Base-by-base conservation (phyloP, 2,797 vertebrate genomes). In the Triplophysa yarkandensis region DNA sequence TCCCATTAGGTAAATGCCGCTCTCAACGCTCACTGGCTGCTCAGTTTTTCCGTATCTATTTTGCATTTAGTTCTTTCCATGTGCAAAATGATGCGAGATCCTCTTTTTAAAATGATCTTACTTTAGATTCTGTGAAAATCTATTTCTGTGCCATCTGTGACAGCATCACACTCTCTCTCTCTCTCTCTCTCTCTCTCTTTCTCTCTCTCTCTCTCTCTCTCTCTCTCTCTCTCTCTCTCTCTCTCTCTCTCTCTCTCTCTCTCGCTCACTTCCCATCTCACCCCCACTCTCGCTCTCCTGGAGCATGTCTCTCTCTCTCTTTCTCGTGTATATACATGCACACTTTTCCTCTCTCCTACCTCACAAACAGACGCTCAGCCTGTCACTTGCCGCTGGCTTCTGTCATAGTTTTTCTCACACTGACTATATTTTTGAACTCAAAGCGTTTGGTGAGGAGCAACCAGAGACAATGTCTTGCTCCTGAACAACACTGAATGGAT, bases 401-500 rank as follows among this genome's bases (percentile, higher is more conserved):
- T 66, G 61, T 50, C 55, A 63, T 44, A 61, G 43, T 58, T 67
- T 52, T 21, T 74, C 57, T 60, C 16, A 41, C n/a, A 48, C n/a
- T 65, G 43, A 13, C 36, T 43, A 5, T 43, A 65, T 68, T 72
- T 43, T 30, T 44, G 60, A 32, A 44, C 75, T 66, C 71, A 76
- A 77, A 68, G 71, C 61, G 76, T 86, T 80, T 87, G 1, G 54
- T 13, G 44, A 68, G 41, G 41, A 65, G 21, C 13, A 28, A 57
- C 84, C 66, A 43, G 50, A 85, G 87, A 91, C 89, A 90, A 91
- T 86, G 90, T 81, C 68, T 75, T 70, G 76, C 52, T 85, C 74
- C 89, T 89, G 89, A 89, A 87, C 85, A 78, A 87, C 88, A 88
- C 77, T 87, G 86, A 89, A 84, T 87, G 91, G 92, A 92, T 93